These are phyloP conservation scores for Manis pentadactyla DNA, from an alignment of 2,797 vertebrate species.

Conservation along the genomic window DNA sequence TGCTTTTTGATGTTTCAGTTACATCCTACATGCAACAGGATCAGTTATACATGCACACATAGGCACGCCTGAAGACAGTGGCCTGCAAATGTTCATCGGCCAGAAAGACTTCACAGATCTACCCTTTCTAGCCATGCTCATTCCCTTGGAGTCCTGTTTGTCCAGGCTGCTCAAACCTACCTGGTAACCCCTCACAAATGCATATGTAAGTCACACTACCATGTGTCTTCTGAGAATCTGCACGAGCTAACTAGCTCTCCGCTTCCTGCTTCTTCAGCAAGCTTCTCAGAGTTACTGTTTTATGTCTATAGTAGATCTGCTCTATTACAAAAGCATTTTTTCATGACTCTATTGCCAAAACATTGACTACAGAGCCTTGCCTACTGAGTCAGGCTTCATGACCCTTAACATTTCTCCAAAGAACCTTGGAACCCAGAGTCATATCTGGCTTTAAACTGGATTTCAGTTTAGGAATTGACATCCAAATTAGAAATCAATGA, in stretches of 20 bases:
- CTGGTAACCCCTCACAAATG: neutral
- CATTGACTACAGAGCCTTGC: neutral
- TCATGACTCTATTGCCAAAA: neutral
- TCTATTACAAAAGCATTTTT: neutral
- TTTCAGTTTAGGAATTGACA: neutral
- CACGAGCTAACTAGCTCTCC: neutral
- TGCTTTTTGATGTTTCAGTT: neutral
- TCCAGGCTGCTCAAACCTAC: neutral
- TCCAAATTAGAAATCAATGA: neutral
- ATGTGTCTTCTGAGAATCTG: neutral
- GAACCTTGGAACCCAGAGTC: neutral
- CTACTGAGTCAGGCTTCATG: neutral
- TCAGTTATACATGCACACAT: no score
- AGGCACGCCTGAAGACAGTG: neutral
- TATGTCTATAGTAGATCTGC: neutral
- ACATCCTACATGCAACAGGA: neutral
- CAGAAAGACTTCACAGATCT: neutral
- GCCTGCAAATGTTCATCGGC: neutral
- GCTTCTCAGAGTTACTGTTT: neutral
- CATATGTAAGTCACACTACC: neutral
- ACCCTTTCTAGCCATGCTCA: neutral
- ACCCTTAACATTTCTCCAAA: neutral
- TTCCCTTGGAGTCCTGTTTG: neutral
- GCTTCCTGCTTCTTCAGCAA: neutral
- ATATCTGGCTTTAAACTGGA: neutral